Percentiles rank a stretch among this genome's conserved stretches.
These are phyloP conservation scores for Galago senegalensis DNA, from an alignment of 2,797 vertebrate genomes.

Conservation along the genomic window DNA sequence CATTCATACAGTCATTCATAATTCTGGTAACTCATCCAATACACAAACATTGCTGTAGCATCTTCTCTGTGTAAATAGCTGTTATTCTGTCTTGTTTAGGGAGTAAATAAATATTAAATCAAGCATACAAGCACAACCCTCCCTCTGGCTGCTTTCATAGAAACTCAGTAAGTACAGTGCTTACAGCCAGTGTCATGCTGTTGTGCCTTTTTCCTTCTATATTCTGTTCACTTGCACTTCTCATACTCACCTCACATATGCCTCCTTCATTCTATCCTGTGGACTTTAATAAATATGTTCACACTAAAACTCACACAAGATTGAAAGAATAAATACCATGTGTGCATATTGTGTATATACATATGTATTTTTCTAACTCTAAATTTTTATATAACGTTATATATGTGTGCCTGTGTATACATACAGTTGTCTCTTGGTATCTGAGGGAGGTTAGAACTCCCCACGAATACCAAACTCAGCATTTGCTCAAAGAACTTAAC, in stretches of 20 bases:
- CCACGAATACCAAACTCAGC: no score
- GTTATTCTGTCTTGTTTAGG: no score
- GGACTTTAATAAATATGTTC: neutral
- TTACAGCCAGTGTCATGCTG: neutral
- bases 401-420: neutral
- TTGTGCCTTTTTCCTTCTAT: neutral
- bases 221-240: neutral
- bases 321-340: neutral
- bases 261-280: conserved; percentile 15
- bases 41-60: neutral
- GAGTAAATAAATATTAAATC: neutral
- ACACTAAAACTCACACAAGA: neutral
- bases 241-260: neutral
- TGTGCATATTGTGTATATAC: no score
- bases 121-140: neutral
- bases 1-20: neutral
- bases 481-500: no score
- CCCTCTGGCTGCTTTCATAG: neutral
- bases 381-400: neutral
- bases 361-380: neutral
- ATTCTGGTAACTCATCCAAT: neutral
- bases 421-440: neutral
- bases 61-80: neutral
- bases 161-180: no score
- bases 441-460: neutral